Evolutionary conservation across 2,888 invertebrate genomes (phyloP).

Genomic region (Flexamia atlantica): DNA sequence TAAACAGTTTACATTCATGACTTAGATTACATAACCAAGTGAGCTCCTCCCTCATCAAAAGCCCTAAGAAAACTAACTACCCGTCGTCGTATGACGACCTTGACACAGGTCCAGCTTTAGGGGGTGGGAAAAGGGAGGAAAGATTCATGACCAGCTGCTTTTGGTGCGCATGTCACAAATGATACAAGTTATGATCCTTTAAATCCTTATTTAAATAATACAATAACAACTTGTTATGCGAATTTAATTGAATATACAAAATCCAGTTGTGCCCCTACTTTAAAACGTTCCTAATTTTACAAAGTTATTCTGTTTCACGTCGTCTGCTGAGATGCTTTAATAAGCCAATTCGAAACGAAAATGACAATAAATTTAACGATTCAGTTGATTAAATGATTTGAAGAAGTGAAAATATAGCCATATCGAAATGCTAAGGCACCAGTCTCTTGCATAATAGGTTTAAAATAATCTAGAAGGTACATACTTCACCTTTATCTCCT

Average conservation of each 20-base stretch:
- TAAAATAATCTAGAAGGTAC: background rate
- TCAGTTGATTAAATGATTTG: background rate
- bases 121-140: conserved; percentile 25
- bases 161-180: conserved; percentile 1
- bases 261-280: no score
- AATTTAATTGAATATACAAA: no score
- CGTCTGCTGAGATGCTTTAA: background rate
- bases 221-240: no score
- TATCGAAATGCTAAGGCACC: background rate
- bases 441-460: no score
- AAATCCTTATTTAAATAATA: no score
- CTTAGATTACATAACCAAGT: background rate
- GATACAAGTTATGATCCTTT: no score
- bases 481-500: background rate
- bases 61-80: conserved; percentile 9
- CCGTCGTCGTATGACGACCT: conserved; percentile 24
- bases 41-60: background rate
- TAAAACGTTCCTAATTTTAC: no score
- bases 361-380: background rate
- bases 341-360: background rate
- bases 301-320: no score
- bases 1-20: background rate
- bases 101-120: background rate
- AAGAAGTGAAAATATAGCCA: background rate
- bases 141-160: background rate